Base-by-base conservation (phyloP, 2,888 invertebrate species). In the Chloroclystis v-ata region DNA sequence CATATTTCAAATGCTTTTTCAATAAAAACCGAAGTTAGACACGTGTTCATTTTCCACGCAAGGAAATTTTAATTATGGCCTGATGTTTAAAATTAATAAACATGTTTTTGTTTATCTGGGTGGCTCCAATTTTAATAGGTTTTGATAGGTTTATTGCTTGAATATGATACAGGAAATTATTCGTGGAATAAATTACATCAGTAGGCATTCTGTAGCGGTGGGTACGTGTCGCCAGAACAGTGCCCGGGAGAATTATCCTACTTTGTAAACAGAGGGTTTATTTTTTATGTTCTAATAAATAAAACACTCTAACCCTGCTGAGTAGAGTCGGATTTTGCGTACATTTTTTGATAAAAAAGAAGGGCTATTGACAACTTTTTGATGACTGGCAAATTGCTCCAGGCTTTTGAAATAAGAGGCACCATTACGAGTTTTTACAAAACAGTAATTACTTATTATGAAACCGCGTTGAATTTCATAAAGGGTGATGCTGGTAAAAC, bases 341-440 rank as follows among this genome's bases (percentile, higher is more conserved):
- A 59, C 46, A 47, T 46, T 14, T 14, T 37, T 25, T 5, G 14
- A 12, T 16, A 62, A 65, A 64, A 10, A 29, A 13, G 28, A 59
- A 59, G 55, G 58, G 56, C 54, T 76, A 74, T 74, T 75, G 77
- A 72, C 70, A 70, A 73, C 64, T 59, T 74, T 75, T 70, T 77
- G 80, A 80, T 78, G 78, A 78, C 75, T 73, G 60, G 74, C 67
- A 63, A 71, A 75, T 76, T 67, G 63, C 62, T 60, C 63, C 65
- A 60, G 59, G 60, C 60, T 63, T 64, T 64, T 60, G 66, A 72
- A 65, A 66, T 66, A 66, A 69, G 67, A 67, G 54, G 60, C 61
- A 59, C 57, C 43, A 42, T 40, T 46, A 44, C 26, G 28, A 10
- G 11, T 40, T 42, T 39, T 50, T 56, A 39, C 54, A 25, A n/a